Percentiles rank a stretch among this genome's conserved stretches.
Conservation (phyloP, 2,797 vertebrate species). For the Dromococcyx pavoninus region DNA sequence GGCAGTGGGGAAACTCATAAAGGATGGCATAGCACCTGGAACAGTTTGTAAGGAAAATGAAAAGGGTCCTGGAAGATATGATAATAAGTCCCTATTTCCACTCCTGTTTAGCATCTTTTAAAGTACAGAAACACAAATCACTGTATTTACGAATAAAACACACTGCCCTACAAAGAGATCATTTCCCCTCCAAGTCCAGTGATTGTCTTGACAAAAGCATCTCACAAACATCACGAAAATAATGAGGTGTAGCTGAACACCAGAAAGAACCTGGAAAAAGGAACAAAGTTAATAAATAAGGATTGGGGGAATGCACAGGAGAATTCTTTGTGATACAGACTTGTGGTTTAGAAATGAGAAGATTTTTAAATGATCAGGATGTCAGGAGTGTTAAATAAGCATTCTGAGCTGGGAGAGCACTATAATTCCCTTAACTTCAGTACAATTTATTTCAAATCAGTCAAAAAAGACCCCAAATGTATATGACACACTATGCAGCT, state of each 20-base stretch:
- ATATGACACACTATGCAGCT: conserved; percentile 10
- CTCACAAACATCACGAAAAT: background rate
- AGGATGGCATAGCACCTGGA: background rate
- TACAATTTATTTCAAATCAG: conserved; percentile 57
- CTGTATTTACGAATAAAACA: background rate
- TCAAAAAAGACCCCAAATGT: conserved; percentile 32
- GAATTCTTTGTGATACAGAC: conserved; percentile 1
- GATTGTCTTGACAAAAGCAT: background rate
- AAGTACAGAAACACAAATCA: background rate
- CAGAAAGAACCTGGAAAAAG: background rate
- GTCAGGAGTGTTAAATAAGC: conserved; percentile 7
- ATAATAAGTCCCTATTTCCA: background rate
- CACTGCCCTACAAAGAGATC: background rate
- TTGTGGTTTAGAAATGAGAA: background rate
- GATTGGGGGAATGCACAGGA: background rate
- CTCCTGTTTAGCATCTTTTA: background rate
- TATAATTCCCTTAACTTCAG: conserved; percentile 50
- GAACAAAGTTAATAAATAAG: conserved; percentile 28
- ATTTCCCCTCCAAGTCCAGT: background rate
- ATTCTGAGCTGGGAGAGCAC: background rate
- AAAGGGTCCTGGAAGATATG: background rate
- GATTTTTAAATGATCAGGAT: conserved; percentile 26
- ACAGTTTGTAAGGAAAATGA: background rate
- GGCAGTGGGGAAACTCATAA: background rate
- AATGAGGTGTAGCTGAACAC: background rate